Evolutionary conservation across 1,140 invertebrate genomes (phyloP), one percentile per base, ranked within the genome.

Genomic region (Leptestheria dahalacensis): DNA sequence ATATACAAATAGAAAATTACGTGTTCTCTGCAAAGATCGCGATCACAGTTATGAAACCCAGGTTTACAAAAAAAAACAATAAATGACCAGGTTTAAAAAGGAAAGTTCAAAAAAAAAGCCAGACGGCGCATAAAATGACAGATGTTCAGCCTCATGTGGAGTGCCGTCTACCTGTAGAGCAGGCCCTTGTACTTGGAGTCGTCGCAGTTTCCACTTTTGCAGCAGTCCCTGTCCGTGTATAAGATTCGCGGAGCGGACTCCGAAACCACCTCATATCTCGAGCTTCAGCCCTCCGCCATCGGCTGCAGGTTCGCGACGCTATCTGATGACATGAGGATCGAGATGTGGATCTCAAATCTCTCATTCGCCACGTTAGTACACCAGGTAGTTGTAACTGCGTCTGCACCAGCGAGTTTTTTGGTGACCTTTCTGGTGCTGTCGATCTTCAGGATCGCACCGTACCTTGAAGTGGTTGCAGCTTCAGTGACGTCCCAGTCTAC

Each of bases 151-250:
- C 48, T 10, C 3, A 28, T 10, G 23, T 9, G 20, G n/a, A 59
- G 41, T n/a, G 18, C 25, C n/a, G 50, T 24, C 21, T 33, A 52
- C 24, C 53, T n/a, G 23, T 59, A 12, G 23, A 59, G 53, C n/a
- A 52, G 50, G 15, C 2, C n/a, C 21, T 52, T 23, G 20, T 3
- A 57, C 28, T 57, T 57, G 23, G 54, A 57, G n/a, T 33, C 12
- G 50, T 24, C n/a, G n/a, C n/a, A n/a, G n/a, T 49, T 1, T 59
- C 21, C 28, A 18, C n/a, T 12, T 15, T 20, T 57, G n/a, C 11
- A 59, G 57, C 57, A 59, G 57, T 59, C 57, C 18, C 57, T n/a
- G 49, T 59, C 57, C 10, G 57, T 57, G 57, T 41, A 56, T 4
- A 56, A 23, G 23, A 56, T 41, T n/a, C 23, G n/a, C 47, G 41